Evolutionary conservation across 2,888 invertebrate species (phyloP), one percentile per base, ranked within the genome.

Genomic region (Suillia variegata): DNA sequence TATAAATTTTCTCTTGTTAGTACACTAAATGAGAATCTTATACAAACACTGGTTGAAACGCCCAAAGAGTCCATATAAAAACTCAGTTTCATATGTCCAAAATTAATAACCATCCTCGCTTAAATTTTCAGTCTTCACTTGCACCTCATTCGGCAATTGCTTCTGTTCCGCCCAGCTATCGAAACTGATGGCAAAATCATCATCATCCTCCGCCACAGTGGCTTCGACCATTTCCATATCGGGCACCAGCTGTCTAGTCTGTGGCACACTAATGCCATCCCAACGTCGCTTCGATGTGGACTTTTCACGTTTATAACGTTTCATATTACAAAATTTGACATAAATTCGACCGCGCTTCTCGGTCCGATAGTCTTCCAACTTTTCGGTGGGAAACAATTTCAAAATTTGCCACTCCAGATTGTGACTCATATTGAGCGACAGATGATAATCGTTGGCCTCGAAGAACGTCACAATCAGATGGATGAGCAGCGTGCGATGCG

Each of bases 301-400:
- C 38, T 15, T 31, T 18, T 33, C 47, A 2, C 50, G 34, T 38
- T 64, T 65, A 54, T 65, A 72, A 0, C 78, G 69, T 67, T 78
- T 78, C 73, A 77, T 77, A 52, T 78, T 79, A 15, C 74, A 74
- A 52, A 72, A 78, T 18, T 77, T 59, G 2, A 76, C 72, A 56
- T 78, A 78, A 56, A 78, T 75, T 65, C 78, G 78, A 51, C 77
- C 77, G 1, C 77, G 69, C 4, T 77, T 67, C 59, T 78, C 77
- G 2, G 77, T 78, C 51, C 77, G 77, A 65, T 78, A 78, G 53
- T 66, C 70, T 33, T 71, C 68, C 1, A 78, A 50, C 20, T 71
- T 68, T 31, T 78, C 77, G 21, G 63, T 68, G 33, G 77, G 78
- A 15, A 71, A 78, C 2, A 78, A 60, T 33, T 72, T 64, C 2